These are phyloP conservation scores for Notodonta ziczac DNA, from an alignment of 2,888 invertebrate species.

Conservation along the genomic window DNA sequence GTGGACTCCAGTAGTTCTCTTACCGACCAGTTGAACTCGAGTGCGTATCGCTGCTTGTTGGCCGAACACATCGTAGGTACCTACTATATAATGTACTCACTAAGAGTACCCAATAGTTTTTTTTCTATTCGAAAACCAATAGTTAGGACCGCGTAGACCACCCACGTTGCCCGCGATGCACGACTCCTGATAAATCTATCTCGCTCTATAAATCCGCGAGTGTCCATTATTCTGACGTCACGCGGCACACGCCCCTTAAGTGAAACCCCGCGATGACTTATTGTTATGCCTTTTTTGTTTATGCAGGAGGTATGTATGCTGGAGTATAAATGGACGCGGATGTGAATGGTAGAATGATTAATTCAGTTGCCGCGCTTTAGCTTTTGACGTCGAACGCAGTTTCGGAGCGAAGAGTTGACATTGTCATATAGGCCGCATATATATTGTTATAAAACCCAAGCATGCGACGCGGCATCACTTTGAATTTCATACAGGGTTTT, in stretches of 20 bases:
- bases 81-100: too few species aligned
- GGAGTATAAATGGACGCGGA: constrained; percentile 5
- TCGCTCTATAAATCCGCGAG: constrained; percentile 50
- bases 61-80: too few species aligned
- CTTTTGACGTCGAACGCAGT: neutral
- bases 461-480: too few species aligned
- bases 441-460: too few species aligned
- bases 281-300: constrained; percentile 30
- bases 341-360: neutral
- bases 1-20: too few species aligned
- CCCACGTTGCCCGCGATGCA: constrained; percentile 60
- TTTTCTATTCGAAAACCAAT: constrained; percentile 26
- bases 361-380: neutral
- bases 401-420: neutral
- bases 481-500: too few species aligned
- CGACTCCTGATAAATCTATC: constrained; percentile 61
- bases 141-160: constrained; percentile 42
- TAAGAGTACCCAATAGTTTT: too few species aligned
- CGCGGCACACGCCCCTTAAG: constrained; percentile 48
- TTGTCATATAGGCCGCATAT: too few species aligned
- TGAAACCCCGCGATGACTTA: constrained; percentile 49
- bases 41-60: too few species aligned
- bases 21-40: too few species aligned
- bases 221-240: constrained; percentile 61
- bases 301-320: neutral